phyloP scores from a whole-genome alignment of 2,888 invertebrate genomes.

The Patella pellucida region DNA sequence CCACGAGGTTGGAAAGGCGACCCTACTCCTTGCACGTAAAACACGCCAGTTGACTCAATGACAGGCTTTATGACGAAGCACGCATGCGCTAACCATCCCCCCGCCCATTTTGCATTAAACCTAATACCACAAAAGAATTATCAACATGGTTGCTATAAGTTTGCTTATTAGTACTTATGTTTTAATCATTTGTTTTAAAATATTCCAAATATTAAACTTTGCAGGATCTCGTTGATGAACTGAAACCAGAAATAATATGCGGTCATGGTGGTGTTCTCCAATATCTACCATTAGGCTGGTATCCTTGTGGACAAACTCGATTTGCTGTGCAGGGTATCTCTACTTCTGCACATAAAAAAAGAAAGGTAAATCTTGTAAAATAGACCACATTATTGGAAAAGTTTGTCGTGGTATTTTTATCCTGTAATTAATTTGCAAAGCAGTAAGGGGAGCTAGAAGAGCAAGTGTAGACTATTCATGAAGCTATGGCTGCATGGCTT shows the following conservation, averaged over 20 bases:
- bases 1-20: no score
- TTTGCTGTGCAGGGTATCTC: conserved; percentile 98
- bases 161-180: background rate
- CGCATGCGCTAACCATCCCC: no score
- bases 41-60: no score
- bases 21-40: no score
- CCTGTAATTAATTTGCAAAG: no score
- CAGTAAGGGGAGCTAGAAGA: no score
- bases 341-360: conserved; percentile 51
- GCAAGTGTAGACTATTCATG: no score
- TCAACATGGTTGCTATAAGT: background rate
- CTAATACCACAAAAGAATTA: background rate
- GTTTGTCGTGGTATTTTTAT: background rate
- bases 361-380: conserved; percentile 17
- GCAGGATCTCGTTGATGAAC: conserved; percentile 96
- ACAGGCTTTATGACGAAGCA: no score
- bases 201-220: conserved; percentile 33
- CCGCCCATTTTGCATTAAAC: background rate
- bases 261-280: conserved; percentile 86
- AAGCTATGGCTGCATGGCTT: no score
- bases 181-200: background rate
- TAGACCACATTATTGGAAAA: conserved; percentile 6
- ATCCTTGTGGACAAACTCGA: conserved; percentile 97
- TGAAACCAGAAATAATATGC: conserved; percentile 92
- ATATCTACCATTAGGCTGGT: conserved; percentile 98